Base-by-base conservation (phyloP, 2,797 vertebrate genomes). In the Crenuchus spilurus region DNA sequence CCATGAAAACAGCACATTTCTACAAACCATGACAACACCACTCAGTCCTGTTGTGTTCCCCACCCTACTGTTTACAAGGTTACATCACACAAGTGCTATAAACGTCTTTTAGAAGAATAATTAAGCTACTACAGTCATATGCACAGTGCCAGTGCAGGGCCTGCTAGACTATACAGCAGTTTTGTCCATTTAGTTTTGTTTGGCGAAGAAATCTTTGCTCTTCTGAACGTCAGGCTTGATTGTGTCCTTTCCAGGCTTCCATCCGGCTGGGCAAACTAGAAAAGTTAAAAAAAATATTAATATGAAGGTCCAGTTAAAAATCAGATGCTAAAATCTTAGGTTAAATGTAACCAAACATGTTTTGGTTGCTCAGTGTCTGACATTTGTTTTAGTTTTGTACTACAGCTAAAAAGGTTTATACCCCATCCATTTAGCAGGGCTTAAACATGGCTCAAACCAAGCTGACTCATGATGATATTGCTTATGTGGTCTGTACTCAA, bases 171-270 rank as follows among this genome's bases (percentile, higher is more conserved):
- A 92, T 65, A 55, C 72, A 44, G 78, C 89, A 91, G 67, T 80
- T 39, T 51, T 35, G 81, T 80, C n/a, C 13, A 73, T 68, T 93
- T 91, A 94, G 83, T 94, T 91, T 85, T 98, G 96, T 89, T 99
- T 98, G 87, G 96, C 92, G 78, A 99, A 99, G 89, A 94, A 99
- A 67, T 98, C 96, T 94, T 96, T 98, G 85, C 98, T 99, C 81
- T 96, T 93, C 85, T 96, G 86, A 83, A 99, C 88, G 48, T 99
- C 96, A 13, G 98, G 98, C 85, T 98, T 99, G 94, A 99, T 99
- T 65, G 97, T 97, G 87, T 99, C 97, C 81, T 92, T 95, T 86
- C 97, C 97, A 84, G 97, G 97, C 89, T 98, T 96, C 97, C 97
- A 99, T 80, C 97, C 97, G 10, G 97, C 97, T 41, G 98, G 97